phyloP scores from a whole-genome alignment of 2,797 vertebrate species.

The Eulemur mongoz region DNA sequence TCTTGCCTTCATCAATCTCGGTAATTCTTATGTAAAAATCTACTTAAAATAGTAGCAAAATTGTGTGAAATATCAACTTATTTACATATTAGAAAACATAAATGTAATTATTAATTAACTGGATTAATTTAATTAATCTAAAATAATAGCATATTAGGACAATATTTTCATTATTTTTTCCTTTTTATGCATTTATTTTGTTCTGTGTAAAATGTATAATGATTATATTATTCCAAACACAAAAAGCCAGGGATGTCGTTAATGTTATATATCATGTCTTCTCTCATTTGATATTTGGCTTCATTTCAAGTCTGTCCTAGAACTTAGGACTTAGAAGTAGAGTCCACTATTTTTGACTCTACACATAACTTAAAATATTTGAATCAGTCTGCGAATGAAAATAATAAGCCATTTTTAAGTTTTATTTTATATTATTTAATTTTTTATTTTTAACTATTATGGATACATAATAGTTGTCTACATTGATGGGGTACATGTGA shows the following conservation, averaged over 20 bases:
- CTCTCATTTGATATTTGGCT: background rate
- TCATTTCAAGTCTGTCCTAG: background rate
- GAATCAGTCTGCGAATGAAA: background rate
- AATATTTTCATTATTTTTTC: background rate
- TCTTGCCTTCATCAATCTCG: background rate
- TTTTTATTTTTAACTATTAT: background rate
- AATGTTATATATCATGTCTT: background rate
- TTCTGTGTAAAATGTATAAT: background rate
- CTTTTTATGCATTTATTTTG: background rate
- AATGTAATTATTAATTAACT: background rate
- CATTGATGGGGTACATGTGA: background rate
- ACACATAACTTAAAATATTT: background rate
- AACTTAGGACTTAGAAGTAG: background rate
- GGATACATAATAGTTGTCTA: background rate
- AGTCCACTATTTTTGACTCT: background rate
- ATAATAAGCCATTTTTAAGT: background rate
- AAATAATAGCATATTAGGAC: background rate
- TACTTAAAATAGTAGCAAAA: background rate
- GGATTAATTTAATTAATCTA: background rate
- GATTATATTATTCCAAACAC: background rate
- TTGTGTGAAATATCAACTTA: slow-evolving; percentile 18
- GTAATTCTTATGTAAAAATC: slow-evolving; percentile 34
- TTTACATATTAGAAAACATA: background rate
- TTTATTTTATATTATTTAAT: background rate
- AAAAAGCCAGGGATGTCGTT: background rate